A percentile compares a stretch with the other conserved stretches of the same genome.
Conservation (phyloP, 2,888 invertebrate genomes). For the Oligia fasciuncula region DNA sequence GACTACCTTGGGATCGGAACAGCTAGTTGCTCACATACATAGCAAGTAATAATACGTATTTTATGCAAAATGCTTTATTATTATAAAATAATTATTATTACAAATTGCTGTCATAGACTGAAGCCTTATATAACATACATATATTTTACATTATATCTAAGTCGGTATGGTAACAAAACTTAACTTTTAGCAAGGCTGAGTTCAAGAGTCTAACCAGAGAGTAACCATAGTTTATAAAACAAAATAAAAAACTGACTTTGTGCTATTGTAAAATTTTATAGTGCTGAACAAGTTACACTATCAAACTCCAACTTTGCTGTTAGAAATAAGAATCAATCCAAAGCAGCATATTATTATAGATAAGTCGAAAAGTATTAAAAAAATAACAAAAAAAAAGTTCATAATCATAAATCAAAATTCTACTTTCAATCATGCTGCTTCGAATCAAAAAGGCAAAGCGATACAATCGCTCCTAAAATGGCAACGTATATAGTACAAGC, state of each 20-base stretch:
- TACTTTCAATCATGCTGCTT: slow-evolving; percentile 58
- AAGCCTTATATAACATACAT: slow-evolving; percentile 55
- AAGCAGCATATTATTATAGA: slow-evolving; percentile 35
- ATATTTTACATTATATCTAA: slow-evolving; percentile 58
- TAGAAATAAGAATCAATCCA: slow-evolving; percentile 42
- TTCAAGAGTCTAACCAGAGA: slow-evolving; percentile 83
- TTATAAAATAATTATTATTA: slow-evolving; percentile 60
- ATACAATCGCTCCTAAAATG: slow-evolving; percentile 74
- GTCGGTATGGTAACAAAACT: slow-evolving; percentile 66
- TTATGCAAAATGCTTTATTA: slow-evolving; percentile 64
- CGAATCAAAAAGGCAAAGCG: slow-evolving; percentile 41
- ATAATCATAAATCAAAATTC: slow-evolving; percentile 19
- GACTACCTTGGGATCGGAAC: not conserved
- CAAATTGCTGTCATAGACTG: slow-evolving; percentile 51
- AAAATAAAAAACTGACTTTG: not conserved
- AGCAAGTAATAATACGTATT: not conserved
- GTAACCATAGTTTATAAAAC: not conserved
- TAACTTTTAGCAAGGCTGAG: slow-evolving; percentile 72
- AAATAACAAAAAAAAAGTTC: slow-evolving; percentile 18
- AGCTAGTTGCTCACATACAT: not conserved
- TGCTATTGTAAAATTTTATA: slow-evolving; percentile 5
- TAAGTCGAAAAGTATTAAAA: slow-evolving; percentile 1
- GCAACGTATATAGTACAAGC: slow-evolving; percentile 77
- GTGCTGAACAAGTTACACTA: slow-evolving; percentile 72
- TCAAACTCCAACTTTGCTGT: slow-evolving; percentile 76